Percentiles rank a stretch among this genome's conserved stretches.
These are phyloP conservation scores for Aproaerema taeniolella DNA, from an alignment of 2,888 invertebrate genomes.

Conservation along the genomic window DNA sequence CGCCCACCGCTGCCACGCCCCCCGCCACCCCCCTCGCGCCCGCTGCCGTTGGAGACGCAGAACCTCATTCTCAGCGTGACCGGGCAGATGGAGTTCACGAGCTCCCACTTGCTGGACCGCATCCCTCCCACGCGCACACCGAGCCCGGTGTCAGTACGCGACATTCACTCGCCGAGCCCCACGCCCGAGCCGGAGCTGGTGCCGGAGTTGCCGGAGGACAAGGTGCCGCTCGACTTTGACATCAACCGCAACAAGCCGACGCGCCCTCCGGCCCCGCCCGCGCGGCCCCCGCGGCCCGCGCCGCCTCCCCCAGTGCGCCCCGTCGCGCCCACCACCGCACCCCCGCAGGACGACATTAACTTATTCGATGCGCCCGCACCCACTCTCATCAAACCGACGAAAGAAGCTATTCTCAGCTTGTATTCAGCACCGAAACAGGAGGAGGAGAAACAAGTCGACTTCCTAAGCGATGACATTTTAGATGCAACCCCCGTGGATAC, in stretches of 20 bases:
- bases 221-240: conserved; percentile 24
- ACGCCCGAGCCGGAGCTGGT: conserved; percentile 80
- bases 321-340: conserved; percentile 63
- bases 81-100: conserved; percentile 92
- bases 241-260: conserved; percentile 17
- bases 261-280: conserved; percentile 24
- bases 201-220: conserved; percentile 1
- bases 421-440: conserved; percentile 67
- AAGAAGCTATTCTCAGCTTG: conserved; percentile 78
- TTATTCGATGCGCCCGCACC: conserved; percentile 78
- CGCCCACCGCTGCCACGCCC: conserved; percentile 22
- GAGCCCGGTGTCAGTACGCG: conserved; percentile 89
- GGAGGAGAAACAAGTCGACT: conserved; percentile 66
- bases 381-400: conserved; percentile 66
- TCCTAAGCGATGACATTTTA: conserved; percentile 76
- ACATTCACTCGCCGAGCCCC: conserved; percentile 90
- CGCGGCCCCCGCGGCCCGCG: conserved; percentile 45
- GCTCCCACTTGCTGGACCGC: conserved; percentile 88
- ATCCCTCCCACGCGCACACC: conserved; percentile 91
- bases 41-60: conserved; percentile 88
- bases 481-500: conserved; percentile 42
- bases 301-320: conserved; percentile 63
- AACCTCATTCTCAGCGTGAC: conserved; percentile 91
- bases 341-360: conserved; percentile 70
- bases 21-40: conserved; percentile 60